Percentiles rank a stretch among this genome's conserved stretches.
Conservation (phyloP, 2,113 vertebrate species). For the Plestiodon gilberti region DNA sequence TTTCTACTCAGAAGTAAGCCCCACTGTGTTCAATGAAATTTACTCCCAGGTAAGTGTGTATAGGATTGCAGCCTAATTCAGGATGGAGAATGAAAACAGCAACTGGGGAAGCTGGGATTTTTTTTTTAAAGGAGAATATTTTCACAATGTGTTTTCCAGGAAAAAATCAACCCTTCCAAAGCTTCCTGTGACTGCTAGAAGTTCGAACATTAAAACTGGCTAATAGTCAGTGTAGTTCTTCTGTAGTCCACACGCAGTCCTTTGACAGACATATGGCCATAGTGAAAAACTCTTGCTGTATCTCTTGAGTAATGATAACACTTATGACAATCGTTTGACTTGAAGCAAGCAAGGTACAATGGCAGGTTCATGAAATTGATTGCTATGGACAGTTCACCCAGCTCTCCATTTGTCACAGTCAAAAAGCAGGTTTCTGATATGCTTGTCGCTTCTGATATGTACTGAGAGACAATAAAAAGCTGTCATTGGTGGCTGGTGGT, state of each 20-base stretch:
- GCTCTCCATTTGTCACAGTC: not conserved
- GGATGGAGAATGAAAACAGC: not conserved
- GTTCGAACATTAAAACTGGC: not conserved
- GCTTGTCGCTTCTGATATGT: not conserved
- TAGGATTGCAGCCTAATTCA: too few relatives aligned
- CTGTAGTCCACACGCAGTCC: not conserved
- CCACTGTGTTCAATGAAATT: too few relatives aligned
- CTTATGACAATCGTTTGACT: not conserved
- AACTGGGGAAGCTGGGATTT: not conserved
- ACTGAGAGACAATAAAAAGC: not conserved
- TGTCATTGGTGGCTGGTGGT: not conserved
- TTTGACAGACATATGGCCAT: not conserved
- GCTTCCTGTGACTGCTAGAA: not conserved
- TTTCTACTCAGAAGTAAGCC: too few relatives aligned
- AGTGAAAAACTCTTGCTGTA: not conserved
- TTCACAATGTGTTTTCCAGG: not conserved
- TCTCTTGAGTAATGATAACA: not conserved
- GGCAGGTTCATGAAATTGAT: slow-evolving; percentile 6
- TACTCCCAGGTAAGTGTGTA: too few relatives aligned
- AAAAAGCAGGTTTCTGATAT: slow-evolving; percentile 11
- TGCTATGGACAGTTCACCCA: not conserved
- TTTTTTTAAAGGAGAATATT: not conserved
- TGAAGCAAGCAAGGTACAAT: not conserved
- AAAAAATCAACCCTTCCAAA: not conserved
- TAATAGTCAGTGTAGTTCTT: not conserved